Conservation (phyloP, 2,797 vertebrate genomes). For the Girardinus metallicus region DNA sequence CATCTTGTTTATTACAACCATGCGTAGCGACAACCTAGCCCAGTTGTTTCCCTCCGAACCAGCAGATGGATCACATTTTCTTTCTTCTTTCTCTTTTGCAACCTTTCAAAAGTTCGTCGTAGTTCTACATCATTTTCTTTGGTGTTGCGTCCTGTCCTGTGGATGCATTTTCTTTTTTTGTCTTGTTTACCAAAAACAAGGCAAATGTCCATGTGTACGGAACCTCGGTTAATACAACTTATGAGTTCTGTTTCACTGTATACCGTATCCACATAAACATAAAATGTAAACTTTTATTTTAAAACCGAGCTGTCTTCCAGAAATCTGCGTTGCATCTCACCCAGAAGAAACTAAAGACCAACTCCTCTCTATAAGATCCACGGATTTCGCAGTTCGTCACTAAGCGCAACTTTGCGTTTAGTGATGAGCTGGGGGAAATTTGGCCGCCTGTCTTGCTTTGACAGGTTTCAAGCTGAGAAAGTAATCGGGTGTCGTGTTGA, state of each 20-base stretch:
- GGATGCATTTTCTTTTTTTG: too few species aligned
- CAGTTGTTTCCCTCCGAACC: too few species aligned
- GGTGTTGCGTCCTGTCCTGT: too few species aligned
- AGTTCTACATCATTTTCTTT: too few species aligned
- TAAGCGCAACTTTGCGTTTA: conserved; percentile 16
- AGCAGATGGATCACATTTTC: too few species aligned
- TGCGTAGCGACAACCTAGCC: too few species aligned
- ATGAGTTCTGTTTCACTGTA: background rate
- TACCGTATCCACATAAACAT: background rate
- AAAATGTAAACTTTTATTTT: background rate
- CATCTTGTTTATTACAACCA: too few species aligned
- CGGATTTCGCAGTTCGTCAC: background rate
- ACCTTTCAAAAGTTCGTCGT: too few species aligned
- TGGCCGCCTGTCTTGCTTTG: conserved; percentile 31
- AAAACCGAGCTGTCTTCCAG: background rate
- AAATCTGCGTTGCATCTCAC: background rate
- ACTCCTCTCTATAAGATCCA: background rate
- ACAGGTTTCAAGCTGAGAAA: conserved; percentile 35
- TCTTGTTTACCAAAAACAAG: too few species aligned
- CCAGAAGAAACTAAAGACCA: background rate
- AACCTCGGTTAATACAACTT: background rate
- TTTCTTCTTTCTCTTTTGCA: too few species aligned
- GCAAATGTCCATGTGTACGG: too few species aligned
- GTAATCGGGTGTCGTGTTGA: conserved; percentile 36
- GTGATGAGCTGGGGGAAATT: conserved; percentile 12